Base-by-base conservation (phyloP, 2,797 vertebrate species). In the Chiloscyllium punctatum region DNA sequence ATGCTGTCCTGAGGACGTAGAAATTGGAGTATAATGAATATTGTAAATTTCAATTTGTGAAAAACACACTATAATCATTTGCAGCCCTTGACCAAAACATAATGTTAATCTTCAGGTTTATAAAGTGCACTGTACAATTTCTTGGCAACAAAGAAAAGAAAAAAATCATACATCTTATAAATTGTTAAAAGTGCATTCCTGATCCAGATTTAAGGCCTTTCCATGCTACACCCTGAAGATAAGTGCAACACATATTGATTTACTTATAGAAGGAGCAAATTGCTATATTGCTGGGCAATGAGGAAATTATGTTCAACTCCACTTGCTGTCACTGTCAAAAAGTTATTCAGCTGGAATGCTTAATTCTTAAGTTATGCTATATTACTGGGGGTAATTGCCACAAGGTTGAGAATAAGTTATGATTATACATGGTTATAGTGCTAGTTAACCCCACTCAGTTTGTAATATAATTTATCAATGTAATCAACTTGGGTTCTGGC, bases 211-310 rank as follows among this genome's bases (percentile, higher is more conserved):
- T 68, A 92, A 92, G 18, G 90, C 62, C 68, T 68, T 92, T 37
- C 62, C n/a, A 42, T 42, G 18, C 62, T 90, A n/a, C n/a, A 69
- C 62, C 90, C 66, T n/a, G 69, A 69, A 69, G 21, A 92, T 90
- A 92, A 92, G 66, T 69, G 69, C 66, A 51, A 68, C 33, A 37
- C 68, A 69, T n/a, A 92, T 69, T 69, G 90, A 69, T 92, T 92
- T 42, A 69, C 69, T 92, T 69, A 69, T 92, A 62, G 37, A 92
- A 25, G 21, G n/a, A 92, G 90, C n/a, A 92, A 42, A 68, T 92
- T 92, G 88, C 33, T 68, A 37, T 18, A 57, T 68, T 68, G 90
- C 90, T 92, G 62, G n/a, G 21, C 30, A 92, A 69, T 92, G 62
- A 92, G 68, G 68, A 69, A 69, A 68, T 62, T 68, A 62, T 13